Evolutionary conservation across 2,113 vertebrate genomes (phyloP).

Genomic region (Campylorhamphus procurvoides): DNA sequence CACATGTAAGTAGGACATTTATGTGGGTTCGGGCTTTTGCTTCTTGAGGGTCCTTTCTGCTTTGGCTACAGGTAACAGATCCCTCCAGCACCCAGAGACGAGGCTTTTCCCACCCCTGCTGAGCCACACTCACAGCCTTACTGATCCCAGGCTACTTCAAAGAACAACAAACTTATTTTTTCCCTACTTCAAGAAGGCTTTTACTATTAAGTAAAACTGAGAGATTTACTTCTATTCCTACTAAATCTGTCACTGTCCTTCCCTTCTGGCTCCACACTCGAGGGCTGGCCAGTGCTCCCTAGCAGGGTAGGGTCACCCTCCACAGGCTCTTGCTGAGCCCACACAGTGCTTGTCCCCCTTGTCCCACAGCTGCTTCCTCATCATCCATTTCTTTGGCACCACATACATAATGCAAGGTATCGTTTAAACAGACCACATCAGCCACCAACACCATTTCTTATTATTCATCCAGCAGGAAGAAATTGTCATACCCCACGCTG

Average conservation of each 20-base stretch:
- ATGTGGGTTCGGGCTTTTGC: neutral
- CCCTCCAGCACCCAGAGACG: rapidly evolving
- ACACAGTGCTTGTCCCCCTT: neutral
- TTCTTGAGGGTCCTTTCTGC: neutral
- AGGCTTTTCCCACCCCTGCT: neutral
- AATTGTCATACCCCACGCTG: neutral
- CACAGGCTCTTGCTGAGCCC: neutral
- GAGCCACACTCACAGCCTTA: neutral
- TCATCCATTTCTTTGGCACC: neutral
- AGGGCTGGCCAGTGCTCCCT: neutral
- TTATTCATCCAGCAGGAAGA: neutral
- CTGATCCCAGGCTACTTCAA: neutral
- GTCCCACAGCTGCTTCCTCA: neutral
- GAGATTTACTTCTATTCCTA: neutral
- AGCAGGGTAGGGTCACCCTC: neutral
- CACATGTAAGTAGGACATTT: neutral
- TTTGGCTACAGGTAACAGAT: neutral
- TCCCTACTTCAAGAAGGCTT: neutral
- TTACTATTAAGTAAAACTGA: neutral
- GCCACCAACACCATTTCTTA: neutral
- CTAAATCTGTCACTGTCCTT: neutral
- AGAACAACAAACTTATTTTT: neutral
- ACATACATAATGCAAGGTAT: neutral
- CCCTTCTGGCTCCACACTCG: neutral
- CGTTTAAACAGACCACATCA: neutral